Evolutionary conservation across 2,888 invertebrate genomes (phyloP).

Genomic region (Gerris lacustris): DNA sequence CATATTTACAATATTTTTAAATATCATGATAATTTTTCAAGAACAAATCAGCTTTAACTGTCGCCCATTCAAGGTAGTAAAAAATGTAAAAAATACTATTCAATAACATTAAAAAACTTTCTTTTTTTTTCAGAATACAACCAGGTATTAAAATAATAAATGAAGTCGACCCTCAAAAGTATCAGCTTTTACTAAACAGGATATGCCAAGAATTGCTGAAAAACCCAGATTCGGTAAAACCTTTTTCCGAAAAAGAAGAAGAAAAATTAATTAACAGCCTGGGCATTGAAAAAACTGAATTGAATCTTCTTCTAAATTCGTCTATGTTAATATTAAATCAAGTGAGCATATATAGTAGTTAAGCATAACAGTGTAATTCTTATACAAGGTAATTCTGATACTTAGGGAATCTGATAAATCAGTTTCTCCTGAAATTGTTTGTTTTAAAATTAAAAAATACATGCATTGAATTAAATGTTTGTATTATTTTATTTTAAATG

Average conservation of each 20-base stretch:
- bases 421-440: background rate
- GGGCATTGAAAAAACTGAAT: conserved; percentile 17
- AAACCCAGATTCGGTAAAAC: conserved; percentile 21
- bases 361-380: background rate
- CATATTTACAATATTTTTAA: no score
- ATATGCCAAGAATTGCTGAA: conserved; percentile 23
- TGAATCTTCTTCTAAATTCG: conserved; percentile 23
- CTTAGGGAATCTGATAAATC: no score
- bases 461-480: background rate
- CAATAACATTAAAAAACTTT: background rate
- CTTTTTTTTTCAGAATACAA: conserved; percentile 18
- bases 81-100: no score
- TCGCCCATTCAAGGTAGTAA: no score
- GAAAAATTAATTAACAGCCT: conserved; percentile 24
- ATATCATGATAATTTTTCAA: no score
- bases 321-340: conserved; percentile 25
- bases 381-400: background rate
- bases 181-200: conserved; percentile 23
- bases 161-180: conserved; percentile 22
- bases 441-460: background rate
- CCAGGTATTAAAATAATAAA: conserved; percentile 21
- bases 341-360: conserved; percentile 18
- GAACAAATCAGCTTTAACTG: no score
- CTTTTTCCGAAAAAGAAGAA: conserved; percentile 27
- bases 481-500: background rate